These are phyloP conservation scores for Speoplatyrhinus poulsoni DNA, from an alignment of 2,113 vertebrate species.

Conservation along the genomic window DNA sequence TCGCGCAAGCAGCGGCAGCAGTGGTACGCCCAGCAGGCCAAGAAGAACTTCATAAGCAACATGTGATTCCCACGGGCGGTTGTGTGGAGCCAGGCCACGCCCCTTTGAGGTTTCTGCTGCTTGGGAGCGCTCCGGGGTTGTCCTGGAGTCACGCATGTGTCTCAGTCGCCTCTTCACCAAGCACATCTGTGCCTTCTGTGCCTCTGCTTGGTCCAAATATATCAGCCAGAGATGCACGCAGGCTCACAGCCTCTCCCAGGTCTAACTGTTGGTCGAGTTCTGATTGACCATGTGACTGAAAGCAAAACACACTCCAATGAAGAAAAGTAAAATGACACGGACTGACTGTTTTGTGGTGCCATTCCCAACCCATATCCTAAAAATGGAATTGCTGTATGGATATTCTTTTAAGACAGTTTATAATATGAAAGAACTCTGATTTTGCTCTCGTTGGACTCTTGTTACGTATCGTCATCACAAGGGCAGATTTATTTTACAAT, in stretches of 20 bases:
- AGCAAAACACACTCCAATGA: conserved; percentile 35
- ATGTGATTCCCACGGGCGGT: conserved; percentile 54
- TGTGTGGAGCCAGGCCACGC: conserved; percentile 15
- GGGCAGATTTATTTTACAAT: conserved; percentile 22
- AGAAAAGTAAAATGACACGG: conserved; percentile 27
- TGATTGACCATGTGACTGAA: conserved; percentile 39
- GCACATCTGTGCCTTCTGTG: conserved; percentile 72
- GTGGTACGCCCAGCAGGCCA: conserved; percentile 89
- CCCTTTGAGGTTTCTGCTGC: conserved; percentile 49
- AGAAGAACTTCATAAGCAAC: conserved; percentile 85
- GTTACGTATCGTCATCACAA: conserved; percentile 20
- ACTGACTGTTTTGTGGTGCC: conserved; percentile 14
- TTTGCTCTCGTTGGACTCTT: not conserved
- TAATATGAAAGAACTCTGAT: conserved; percentile 16
- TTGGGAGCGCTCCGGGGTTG: conserved; percentile 51
- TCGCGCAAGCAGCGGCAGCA: conserved; percentile 91
- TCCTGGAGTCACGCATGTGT: conserved; percentile 51
- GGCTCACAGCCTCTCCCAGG: not conserved
- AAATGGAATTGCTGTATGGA: conserved; percentile 20
- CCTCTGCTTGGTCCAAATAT: conserved; percentile 72
- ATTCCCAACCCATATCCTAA: conserved; percentile 25
- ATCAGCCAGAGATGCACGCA: conserved; percentile 44
- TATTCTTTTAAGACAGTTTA: conserved; percentile 29
- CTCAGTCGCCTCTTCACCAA: conserved; percentile 62
- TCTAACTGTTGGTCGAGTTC: conserved; percentile 22